Evolutionary conservation across 2,888 invertebrate genomes (phyloP).

Genomic region (Drosophila ochracea): DNA sequence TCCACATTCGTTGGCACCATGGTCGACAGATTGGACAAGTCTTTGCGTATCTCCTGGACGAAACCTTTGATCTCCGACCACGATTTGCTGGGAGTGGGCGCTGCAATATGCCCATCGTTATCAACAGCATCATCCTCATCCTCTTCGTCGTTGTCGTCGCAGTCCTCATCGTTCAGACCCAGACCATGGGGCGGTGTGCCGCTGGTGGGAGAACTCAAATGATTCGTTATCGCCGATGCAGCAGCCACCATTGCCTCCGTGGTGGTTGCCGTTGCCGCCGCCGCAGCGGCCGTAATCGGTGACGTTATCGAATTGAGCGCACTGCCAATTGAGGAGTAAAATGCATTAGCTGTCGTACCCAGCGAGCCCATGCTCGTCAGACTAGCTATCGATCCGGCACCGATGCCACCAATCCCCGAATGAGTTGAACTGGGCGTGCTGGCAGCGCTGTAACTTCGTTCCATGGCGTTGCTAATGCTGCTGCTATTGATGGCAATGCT

Average conservation of each 20-base stretch:
- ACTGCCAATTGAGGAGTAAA: constrained; percentile 82
- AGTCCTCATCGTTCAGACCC: constrained; percentile 70
- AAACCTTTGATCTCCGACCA: constrained; percentile 93
- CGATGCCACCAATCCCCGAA: constrained; percentile 59
- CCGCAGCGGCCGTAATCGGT: constrained; percentile 82
- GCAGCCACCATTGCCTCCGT: constrained; percentile 82
- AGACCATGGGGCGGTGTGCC: constrained; percentile 80
- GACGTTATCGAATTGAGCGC: constrained; percentile 82
- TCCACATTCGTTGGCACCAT: constrained; percentile 93
- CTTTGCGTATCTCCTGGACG: constrained; percentile 92
- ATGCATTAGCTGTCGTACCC: constrained; percentile 82
- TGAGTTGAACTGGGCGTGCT: constrained; percentile 81
- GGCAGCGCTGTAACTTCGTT: constrained; percentile 75
- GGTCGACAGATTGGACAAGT: constrained; percentile 91
- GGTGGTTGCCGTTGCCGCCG: constrained; percentile 81
- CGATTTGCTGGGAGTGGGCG: constrained; percentile 85
- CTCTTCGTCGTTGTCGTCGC: constrained; percentile 75
- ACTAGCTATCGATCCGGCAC: constrained; percentile 76
- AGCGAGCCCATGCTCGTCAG: constrained; percentile 80
- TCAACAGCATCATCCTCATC: constrained; percentile 77
- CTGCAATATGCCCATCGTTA: constrained; percentile 75
- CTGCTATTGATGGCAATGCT: constrained; percentile 69
- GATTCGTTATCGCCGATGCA: constrained; percentile 82
- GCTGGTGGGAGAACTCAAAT: constrained; percentile 82
- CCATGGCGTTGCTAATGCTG: constrained; percentile 44